A percentile compares a stretch with the other conserved stretches of the same genome.
Evolutionary conservation across 2,113 vertebrate genomes (phyloP).

Genomic region (Antechinus stuartii): DNA sequence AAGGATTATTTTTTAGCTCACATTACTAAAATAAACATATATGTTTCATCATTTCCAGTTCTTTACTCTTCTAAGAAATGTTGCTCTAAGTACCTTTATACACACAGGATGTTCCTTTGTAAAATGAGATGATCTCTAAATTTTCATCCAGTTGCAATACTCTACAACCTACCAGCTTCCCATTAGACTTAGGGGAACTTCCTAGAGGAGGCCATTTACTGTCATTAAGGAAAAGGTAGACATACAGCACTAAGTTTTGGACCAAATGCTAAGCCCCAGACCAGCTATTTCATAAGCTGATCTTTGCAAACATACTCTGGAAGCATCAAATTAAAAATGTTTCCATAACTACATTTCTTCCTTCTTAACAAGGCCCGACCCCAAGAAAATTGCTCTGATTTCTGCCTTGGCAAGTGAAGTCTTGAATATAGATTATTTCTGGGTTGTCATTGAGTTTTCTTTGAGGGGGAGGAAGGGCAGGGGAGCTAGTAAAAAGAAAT

Average conservation of each 20-base stretch:
- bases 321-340: conserved; percentile 51
- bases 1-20: background rate
- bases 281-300: conserved; percentile 6
- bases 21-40: no score
- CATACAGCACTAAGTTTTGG: background rate
- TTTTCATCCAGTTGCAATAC: background rate
- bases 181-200: conserved; percentile 1
- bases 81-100: background rate
- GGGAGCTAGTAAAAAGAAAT: background rate
- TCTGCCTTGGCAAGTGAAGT: background rate
- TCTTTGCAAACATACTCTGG: conserved; percentile 12
- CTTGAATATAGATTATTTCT: background rate
- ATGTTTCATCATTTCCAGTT: background rate
- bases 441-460: background rate
- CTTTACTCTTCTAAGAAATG: background rate
- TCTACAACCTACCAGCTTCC: background rate
- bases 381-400: background rate
- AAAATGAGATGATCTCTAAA: background rate
- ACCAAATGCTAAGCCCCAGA: conserved; percentile 22
- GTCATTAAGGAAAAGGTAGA: background rate
- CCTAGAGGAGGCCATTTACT: background rate
- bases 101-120: background rate
- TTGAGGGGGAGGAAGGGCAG: no score
- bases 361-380: background rate
- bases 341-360: background rate